Evolutionary conservation across 2,797 vertebrate genomes (phyloP).

Genomic region (Aotus griseimembra): DNA sequence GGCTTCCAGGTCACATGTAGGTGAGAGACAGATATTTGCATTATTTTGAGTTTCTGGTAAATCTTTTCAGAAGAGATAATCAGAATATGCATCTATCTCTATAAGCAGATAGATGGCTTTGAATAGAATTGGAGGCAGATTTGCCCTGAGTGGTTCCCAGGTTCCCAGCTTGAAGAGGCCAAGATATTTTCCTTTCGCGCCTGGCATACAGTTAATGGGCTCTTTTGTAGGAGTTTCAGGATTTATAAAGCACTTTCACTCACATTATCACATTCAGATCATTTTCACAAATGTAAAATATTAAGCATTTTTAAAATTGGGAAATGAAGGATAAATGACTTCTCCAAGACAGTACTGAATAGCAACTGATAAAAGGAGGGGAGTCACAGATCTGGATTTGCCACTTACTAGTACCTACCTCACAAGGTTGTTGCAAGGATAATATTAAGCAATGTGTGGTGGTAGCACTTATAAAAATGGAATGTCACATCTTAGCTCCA

Average conservation of each 20-base stretch:
- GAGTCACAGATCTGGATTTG: neutral
- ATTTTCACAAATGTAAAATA: constrained; percentile 40
- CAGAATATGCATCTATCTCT: neutral
- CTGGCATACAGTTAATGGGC: neutral
- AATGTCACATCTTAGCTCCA: neutral
- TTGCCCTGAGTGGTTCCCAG: neutral
- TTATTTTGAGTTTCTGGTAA: neutral
- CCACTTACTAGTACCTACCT: neutral
- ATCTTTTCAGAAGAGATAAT: neutral
- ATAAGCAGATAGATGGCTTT: neutral
- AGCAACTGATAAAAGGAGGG: neutral
- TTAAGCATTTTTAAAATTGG: neutral
- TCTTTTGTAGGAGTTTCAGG: neutral
- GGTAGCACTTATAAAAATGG: neutral
- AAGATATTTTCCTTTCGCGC: too few species aligned
- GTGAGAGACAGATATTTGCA: neutral
- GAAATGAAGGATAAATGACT: constrained; percentile 15
- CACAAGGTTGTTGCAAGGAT: neutral
- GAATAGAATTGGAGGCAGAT: neutral
- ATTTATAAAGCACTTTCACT: constrained; percentile 42
- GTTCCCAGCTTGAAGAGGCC: neutral
- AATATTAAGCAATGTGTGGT: neutral
- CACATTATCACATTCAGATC: constrained; percentile 28
- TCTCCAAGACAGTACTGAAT: neutral
- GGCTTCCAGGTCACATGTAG: neutral